Evolutionary conservation across 2,888 invertebrate species (phyloP).

Genomic region (Calameuta pallipes): DNA sequence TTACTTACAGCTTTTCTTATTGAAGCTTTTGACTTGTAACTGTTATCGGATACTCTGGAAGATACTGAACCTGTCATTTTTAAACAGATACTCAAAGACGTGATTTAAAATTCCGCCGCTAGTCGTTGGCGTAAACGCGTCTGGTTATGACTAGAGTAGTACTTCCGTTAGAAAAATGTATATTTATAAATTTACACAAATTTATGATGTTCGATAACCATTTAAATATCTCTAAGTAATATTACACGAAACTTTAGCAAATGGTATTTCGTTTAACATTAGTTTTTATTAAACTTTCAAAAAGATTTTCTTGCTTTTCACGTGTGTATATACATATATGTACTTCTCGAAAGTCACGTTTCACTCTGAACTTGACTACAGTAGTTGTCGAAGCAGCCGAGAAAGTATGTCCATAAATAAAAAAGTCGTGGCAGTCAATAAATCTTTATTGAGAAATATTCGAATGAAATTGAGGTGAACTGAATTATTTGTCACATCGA

Average conservation of each 20-base stretch:
- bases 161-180: not conserved
- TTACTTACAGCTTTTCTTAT: too few relatives aligned
- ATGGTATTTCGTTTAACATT: not conserved
- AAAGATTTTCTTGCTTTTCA: not conserved
- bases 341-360: not conserved
- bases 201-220: not conserved
- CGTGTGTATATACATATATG: not conserved
- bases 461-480: not conserved
- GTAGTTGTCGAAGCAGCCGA: not conserved
- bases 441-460: not conserved
- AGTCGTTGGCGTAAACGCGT: not conserved
- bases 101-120: not conserved
- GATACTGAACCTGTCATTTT: not conserved
- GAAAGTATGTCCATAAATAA: not conserved
- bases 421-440: not conserved
- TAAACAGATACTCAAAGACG: not conserved
- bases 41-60: not conserved
- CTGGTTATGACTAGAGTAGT: not conserved
- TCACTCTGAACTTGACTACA: not conserved
- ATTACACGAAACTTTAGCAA: not conserved
- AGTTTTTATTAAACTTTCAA: not conserved
- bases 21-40: not conserved
- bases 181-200: not conserved
- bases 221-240: not conserved
- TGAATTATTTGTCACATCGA: not conserved